phyloP scores from a whole-genome alignment of 2,888 invertebrate genomes.

The Geophilus truncorum region DNA sequence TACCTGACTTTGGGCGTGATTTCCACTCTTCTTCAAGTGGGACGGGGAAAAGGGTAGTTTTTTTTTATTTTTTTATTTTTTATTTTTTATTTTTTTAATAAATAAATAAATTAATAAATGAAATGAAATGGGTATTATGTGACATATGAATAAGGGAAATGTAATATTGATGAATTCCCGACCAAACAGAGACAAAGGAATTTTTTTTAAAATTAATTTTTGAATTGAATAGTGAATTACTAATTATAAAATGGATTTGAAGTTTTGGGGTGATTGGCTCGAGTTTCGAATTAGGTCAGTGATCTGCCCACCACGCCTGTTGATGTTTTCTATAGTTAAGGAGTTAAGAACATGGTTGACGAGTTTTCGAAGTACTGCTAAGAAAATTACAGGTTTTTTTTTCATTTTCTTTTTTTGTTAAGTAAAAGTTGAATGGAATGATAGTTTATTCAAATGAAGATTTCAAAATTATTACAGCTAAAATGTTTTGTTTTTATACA shows the following conservation, averaged over 20 bases:
- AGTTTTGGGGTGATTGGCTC: not conserved
- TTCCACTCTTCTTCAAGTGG: not conserved
- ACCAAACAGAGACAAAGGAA: not conserved
- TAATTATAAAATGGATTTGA: not conserved
- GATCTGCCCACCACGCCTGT: not conserved
- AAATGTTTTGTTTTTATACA: not conserved
- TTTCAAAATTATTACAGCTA: not conserved
- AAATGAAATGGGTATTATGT: no score
- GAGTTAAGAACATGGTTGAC: no score
- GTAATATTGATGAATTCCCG: not conserved
- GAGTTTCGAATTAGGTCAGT: not conserved
- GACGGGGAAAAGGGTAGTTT: no score
- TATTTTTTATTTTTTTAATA: no score
- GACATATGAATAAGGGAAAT: not conserved
- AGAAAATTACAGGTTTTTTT: no score
- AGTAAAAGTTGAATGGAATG: constrained; percentile 15
- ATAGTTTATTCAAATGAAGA: not conserved
- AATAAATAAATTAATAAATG: no score
- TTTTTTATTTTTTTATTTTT: no score
- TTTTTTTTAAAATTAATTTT: no score
- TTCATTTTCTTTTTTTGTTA: not conserved
- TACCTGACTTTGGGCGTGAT: no score
- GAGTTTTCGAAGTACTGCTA: no score
- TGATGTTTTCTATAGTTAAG: no score
- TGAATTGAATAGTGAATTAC: not conserved